These are phyloP conservation scores for Cyphomyrmex costatus DNA, from an alignment of 1,140 invertebrate species.

Conservation along the genomic window DNA sequence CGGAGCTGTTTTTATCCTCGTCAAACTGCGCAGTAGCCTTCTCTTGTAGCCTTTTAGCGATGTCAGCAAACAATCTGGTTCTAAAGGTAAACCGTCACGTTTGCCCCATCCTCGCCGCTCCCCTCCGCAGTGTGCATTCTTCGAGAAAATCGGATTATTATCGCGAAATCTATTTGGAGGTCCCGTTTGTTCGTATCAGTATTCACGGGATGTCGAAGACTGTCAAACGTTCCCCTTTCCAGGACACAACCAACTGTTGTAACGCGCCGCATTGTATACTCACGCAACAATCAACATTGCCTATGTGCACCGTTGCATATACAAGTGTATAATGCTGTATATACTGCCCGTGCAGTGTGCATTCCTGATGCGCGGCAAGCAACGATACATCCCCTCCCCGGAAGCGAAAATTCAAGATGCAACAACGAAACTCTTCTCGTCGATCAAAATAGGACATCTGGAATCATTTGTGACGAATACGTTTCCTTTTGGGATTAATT, in stretches of 20 bases:
- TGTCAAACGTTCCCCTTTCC: constrained; percentile 68
- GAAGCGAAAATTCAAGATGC: constrained; percentile 52
- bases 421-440: not conserved
- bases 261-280: constrained; percentile 79
- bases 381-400: constrained; percentile 8
- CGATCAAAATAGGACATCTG: not conserved
- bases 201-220: constrained; percentile 71
- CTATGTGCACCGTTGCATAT: constrained; percentile 77
- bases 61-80: constrained; percentile 24
- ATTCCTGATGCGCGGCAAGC: constrained; percentile 40
- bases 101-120: not conserved
- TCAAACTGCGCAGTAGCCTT: not conserved
- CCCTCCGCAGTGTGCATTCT: constrained; percentile 19
- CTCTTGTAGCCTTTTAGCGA: not conserved
- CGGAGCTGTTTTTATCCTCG: constrained; percentile 7
- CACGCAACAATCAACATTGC: constrained; percentile 81
- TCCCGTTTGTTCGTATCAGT: constrained; percentile 67
- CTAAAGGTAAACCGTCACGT: constrained; percentile 36
- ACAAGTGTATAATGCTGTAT: constrained; percentile 75
- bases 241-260: constrained; percentile 69
- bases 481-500: constrained; percentile 38
- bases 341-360: constrained; percentile 42
- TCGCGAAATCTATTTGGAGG: constrained; percentile 68
- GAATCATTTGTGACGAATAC: not conserved
- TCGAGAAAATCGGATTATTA: constrained; percentile 74